Base-by-base conservation (phyloP, 2,113 vertebrate genomes). In the Notothenia rossii region DNA sequence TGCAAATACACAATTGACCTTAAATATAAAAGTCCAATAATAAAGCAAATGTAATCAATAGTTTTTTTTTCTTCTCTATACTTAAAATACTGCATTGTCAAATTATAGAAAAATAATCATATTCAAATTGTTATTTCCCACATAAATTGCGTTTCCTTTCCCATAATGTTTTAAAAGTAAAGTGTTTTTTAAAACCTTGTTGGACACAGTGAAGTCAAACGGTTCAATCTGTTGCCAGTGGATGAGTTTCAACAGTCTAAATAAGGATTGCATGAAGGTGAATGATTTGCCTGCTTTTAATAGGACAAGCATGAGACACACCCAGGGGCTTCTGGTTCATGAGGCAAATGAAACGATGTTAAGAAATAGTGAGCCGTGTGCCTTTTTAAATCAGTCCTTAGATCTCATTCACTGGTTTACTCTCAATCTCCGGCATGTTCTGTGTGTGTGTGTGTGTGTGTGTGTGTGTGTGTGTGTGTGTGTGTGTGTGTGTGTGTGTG, bases 211-310 rank as follows among this genome's bases (percentile, higher is more conserved):
- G 12, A 51, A 17, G 29, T 29, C 29, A 29, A 51, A 29, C 63
- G 59, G 55, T 7, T 79, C 29, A 46, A 53, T 36, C 33, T 13
- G 8, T 61, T 72, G 72, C 65, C 55, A 49, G 73, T 56, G 49
- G 62, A 56, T 55, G 40, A 55, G 75, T 61, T 73, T 71, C 60
- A 45, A 20, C 53, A 29, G 65, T 65, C 60, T 82, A 63, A 79
- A 76, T 71, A 64, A 54, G 61, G 64, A 82, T 25, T 17, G 68
- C 36, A n/a, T 62, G 60, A 63, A 29, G 29, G 29, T 29, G 79
- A 84, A 54, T 54, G 79, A 64, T 79, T 84, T 73, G 70, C 53
- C 22, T 33, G 77, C 80, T 88, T 85, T 86, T 85, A 82, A 83
- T 85, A 86, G 77, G 64, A 61, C 73, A 68, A 75, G 68, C 25